Base-by-base conservation (phyloP, 2,888 invertebrate genomes). In the Drosophila pseudotalamancana region DNA sequence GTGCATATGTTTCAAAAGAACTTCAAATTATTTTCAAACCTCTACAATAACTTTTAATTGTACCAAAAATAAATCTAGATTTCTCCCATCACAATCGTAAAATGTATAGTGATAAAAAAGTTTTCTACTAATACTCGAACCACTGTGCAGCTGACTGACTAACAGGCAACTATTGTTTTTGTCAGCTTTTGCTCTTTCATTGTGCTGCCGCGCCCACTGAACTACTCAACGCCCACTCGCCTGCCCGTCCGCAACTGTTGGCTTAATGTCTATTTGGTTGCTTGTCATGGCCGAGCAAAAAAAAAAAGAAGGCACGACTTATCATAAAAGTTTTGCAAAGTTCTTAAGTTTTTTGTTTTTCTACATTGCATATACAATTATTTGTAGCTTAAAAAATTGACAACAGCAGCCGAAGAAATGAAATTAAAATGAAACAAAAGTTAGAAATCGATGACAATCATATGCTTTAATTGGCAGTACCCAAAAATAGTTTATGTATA, bases 181-280 rank as follows among this genome's bases (percentile, higher is more conserved):
- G 69, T 72, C 62, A 66, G 63, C 62, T 77, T 75, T 77, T 75
- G 53, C 55, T 37, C 42, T 61, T 57, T 49, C 53, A 61, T 35
- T 45, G 23, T 18, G 25, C 18, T 16, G 23, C 18, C 39, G 29
- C 11, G n/a, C 25, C 3, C 14, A 25, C 12, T 14, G 16, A 18
- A 32, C 46, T 14, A 16, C 8, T 4, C 3, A 23, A 11, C 14
- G 18, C 9, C 25, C 23, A 19, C 16, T 27, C 18, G 12, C 4
- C 27, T 32, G 49, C 35, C 29, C 32, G 14, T 25, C 9, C 39
- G 34, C 50, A 21, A 68, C 59, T 45, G 59, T 42, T 69, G 50
- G 64, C 65, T 85, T 77, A 85, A 82, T 82, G 85, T 69, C 79
- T 71, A 65, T 79, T 81, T 74, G 77, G 77, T 79, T 85, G 84